Percentiles rank a stretch among this genome's conserved stretches.
These are phyloP conservation scores for Plutomurus gul DNA, from an alignment of 1,140 invertebrate genomes.

Conservation along the genomic window DNA sequence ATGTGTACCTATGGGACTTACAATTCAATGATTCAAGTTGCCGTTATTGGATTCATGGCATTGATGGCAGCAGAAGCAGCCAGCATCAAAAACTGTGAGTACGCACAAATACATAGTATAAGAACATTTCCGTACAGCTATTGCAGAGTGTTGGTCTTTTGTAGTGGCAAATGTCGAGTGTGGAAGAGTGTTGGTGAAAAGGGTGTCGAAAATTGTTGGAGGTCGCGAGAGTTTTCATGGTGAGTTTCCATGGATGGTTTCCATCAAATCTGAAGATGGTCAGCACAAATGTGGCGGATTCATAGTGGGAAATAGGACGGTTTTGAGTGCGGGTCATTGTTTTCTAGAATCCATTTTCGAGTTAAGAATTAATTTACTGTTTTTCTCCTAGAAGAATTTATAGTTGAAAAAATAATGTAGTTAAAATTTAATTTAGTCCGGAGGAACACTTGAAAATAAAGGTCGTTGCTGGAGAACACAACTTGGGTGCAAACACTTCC, in stretches of 20 bases:
- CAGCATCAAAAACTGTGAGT: constrained; percentile 6
- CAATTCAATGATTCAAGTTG: not conserved
- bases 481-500: not conserved
- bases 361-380: not conserved
- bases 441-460: not conserved
- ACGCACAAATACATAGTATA: not conserved
- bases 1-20: not conserved
- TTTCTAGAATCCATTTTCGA: constrained; percentile 26
- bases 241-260: constrained; percentile 42
- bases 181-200: not conserved
- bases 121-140: not conserved
- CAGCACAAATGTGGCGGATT: constrained; percentile 59
- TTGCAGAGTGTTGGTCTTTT: not conserved
- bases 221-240: not conserved
- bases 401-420: not conserved
- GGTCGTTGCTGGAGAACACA: constrained; percentile 19
- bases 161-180: constrained; percentile 32
- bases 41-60: not conserved
- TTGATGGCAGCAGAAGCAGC: not conserved
- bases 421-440: not conserved
- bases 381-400: not conserved
- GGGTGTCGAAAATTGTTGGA: constrained; percentile 31
- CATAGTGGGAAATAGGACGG: constrained; percentile 56
- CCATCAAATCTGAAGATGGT: constrained; percentile 37
- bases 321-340: constrained; percentile 61